A percentile compares a stretch with the other conserved stretches of the same genome.
These are phyloP conservation scores for Ecdyonurus torrentis DNA, from an alignment of 2,888 invertebrate species.

Conservation along the genomic window DNA sequence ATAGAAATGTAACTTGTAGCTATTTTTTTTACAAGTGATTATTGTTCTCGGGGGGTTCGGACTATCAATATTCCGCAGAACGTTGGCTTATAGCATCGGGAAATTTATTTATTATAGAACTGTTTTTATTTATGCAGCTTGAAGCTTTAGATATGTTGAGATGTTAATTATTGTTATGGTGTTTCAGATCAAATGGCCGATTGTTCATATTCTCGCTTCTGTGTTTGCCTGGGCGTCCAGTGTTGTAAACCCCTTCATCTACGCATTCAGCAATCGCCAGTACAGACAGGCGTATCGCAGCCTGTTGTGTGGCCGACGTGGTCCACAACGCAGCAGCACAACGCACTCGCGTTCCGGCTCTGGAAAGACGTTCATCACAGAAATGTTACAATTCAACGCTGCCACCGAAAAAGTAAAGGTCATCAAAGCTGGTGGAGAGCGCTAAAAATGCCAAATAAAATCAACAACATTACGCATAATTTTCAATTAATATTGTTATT, in stretches of 20 bases:
- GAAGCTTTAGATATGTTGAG: no score
- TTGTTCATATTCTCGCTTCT: conserved; percentile 66
- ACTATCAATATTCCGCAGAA: no score
- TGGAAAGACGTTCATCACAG: conserved; percentile 19
- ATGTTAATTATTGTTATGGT: no score
- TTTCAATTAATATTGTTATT: no score
- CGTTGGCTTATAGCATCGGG: no score
- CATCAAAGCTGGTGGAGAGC: background rate
- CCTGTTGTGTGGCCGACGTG: conserved; percentile 16
- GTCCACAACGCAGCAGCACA: conserved; percentile 8
- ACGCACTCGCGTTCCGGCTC: conserved; percentile 18
- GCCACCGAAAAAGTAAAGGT: conserved; percentile 15
- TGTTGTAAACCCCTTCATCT: conserved; percentile 78
- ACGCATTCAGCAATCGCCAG: conserved; percentile 75
- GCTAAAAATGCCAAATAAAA: background rate
- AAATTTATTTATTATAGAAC: no score
- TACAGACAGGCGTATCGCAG: conserved; percentile 37
- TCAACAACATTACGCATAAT: no score
- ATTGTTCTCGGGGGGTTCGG: no score
- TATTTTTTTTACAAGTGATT: no score
- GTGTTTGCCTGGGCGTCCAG: conserved; percentile 81
- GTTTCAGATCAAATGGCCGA: conserved; percentile 34
- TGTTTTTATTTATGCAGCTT: no score
- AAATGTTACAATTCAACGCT: conserved; percentile 18
- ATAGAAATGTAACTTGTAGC: no score